Conservation (phyloP, 1,140 invertebrate genomes). For the Brachionus angularis region DNA sequence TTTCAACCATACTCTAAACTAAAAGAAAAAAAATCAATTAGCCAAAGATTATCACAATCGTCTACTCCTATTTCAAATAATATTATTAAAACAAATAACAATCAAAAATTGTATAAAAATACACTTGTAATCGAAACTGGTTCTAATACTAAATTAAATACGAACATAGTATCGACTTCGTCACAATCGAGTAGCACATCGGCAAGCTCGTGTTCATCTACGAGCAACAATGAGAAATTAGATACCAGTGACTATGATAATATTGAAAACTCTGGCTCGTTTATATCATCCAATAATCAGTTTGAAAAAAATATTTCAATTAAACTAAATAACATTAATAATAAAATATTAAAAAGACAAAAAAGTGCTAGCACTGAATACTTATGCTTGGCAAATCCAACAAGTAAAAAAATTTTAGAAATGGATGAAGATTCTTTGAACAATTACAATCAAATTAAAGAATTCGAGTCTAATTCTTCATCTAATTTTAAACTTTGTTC, state of each 20-base stretch:
- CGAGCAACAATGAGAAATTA: conserved; percentile 35
- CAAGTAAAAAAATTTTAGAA: conserved; percentile 4
- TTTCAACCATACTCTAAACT: conserved; percentile 31
- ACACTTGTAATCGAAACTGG: conserved; percentile 8
- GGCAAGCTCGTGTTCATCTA: neutral
- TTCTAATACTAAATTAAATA: conserved; percentile 8
- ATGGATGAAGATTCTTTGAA: conserved; percentile 25
- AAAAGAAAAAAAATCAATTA: neutral
- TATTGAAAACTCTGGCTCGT: conserved; percentile 6
- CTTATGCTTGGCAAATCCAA: neutral
- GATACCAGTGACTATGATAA: conserved; percentile 40
- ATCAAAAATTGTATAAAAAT: neutral
- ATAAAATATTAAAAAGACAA: conserved; percentile 1
- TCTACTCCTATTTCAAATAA: neutral
- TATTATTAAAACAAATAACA: too few species aligned
- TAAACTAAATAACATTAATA: neutral
- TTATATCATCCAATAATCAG: too few species aligned
- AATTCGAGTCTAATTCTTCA: neutral
- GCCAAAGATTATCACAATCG: neutral
- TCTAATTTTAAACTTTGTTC: conserved; percentile 5
- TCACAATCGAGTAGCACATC: conserved; percentile 8
- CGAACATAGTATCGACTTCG: conserved; percentile 4
- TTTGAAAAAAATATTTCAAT: conserved; percentile 15
- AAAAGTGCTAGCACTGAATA: conserved; percentile 23
- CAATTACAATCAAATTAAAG: conserved; percentile 8